Evolutionary conservation across 1,140 invertebrate species (phyloP), one percentile per base, ranked within the genome.

Genomic region (Adelges cooleyi): DNA sequence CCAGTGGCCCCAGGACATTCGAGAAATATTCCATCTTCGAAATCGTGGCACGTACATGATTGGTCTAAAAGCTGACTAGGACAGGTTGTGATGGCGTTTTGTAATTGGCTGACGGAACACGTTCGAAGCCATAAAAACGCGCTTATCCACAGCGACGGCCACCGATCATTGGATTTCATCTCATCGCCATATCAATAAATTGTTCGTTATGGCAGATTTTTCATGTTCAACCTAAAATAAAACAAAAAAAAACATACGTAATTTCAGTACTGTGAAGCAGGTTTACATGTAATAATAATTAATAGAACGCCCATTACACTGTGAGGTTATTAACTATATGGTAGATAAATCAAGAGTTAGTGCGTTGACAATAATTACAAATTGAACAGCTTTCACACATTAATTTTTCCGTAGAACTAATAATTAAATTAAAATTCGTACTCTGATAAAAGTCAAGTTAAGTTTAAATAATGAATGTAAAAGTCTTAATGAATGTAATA

Each of bases 21-120:
- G 68, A 94, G 78, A 76, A 90, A 91, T 53, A 93, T 80, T 27
- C 89, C 90, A 77, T 92, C 89, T 74, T 92, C 88, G 73, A 92
- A 89, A 76, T 88, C 87, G 78, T 92, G 92, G 75, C 91, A 94
- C 1, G 89, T 86, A 76, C 91, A 95, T 69, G 82, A 83, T 15
- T 85, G 84, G 72, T 84, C 86, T 69, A 84, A 82, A 68, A 82
- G 76, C 69, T 84, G 80, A 69, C 79, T 82, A 40, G 86, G 86
- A 72, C 86, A 89, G 66, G 80, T 77, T 38, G 78, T 75, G 67
- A 23, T 44, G 1, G 53, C 15, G 20, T 23, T 25, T 25, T 23
- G 17, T 9, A 44, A 44, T 18, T 4, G 2, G 44, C n/a, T 22
- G n/a, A 44, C 2, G 2, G 27, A 46, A 9, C 8, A 25, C n/a